Conservation (phyloP, 2,888 invertebrate species). For the Lymantria monacha region DNA sequence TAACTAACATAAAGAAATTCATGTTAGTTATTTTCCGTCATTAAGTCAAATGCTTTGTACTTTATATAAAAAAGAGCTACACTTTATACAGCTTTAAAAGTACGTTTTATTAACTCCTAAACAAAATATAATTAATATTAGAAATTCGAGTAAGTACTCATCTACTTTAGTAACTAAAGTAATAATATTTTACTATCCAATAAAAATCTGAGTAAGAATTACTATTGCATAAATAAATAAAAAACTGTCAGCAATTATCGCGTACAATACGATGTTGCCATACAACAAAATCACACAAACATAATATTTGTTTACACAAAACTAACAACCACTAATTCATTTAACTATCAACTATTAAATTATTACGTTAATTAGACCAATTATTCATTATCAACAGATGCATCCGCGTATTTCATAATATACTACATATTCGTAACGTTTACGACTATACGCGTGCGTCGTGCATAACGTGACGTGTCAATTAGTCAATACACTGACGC, state of each 20-base stretch:
- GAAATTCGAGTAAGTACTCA: no score
- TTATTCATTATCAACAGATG: constrained; percentile 19
- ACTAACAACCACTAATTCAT: constrained; percentile 12
- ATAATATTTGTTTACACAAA: constrained; percentile 5
- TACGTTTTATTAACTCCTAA: no score
- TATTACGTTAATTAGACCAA: constrained; percentile 12
- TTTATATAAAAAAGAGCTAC: no score
- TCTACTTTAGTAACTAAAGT: no score
- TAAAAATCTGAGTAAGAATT: no score
- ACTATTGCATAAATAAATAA: no score
- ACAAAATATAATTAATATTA: no score
- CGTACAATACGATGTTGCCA: constrained; percentile 2
- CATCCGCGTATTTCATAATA: constrained; percentile 36
- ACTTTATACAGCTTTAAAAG: no score
- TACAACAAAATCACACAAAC: constrained; percentile 5
- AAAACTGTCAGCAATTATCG: neutral
- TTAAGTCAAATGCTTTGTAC: no score
- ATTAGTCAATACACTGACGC: constrained; percentile 20
- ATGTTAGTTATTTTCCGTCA: no score
- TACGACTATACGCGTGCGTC: constrained; percentile 2
- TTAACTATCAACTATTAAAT: constrained; percentile 4
- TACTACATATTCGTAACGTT: constrained; percentile 4
- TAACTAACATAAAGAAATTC: no score
- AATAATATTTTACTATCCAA: no score
- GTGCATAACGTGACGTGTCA: constrained; percentile 22